Evolutionary conservation across 2,797 vertebrate genomes (phyloP).

Genomic region (Anas bernieri): DNA sequence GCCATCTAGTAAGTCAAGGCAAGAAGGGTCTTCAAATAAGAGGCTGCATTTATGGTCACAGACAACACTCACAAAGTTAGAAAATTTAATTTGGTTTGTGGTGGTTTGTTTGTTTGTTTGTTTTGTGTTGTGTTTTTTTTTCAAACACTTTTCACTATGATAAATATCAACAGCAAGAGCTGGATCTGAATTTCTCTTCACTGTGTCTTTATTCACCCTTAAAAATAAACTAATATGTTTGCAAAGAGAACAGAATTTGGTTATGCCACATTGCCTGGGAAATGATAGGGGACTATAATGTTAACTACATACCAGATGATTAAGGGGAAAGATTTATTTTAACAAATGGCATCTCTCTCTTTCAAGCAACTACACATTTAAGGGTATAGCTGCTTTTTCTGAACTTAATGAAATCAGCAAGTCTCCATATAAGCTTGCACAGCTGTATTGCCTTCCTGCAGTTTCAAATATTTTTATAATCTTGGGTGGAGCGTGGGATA

Average conservation of each 20-base stretch:
- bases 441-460: constrained; percentile 65
- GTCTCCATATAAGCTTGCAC: constrained; percentile 18
- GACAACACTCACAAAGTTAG: background rate
- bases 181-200: background rate
- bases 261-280: background rate
- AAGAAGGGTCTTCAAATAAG: background rate
- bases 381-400: background rate
- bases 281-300: background rate
- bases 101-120: no score
- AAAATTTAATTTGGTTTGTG: background rate
- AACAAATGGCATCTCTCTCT: background rate
- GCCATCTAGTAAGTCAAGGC: background rate
- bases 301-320: background rate
- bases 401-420: constrained; percentile 23
- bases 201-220: background rate
- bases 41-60: background rate
- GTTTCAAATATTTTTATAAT: constrained; percentile 40
- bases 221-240: background rate
- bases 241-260: background rate
- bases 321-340: background rate
- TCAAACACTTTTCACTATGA: background rate
- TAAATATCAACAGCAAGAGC: background rate
- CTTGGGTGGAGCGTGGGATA: constrained; percentile 63
- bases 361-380: background rate
- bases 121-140: background rate